Evolutionary conservation across 2,113 vertebrate genomes (phyloP).

Genomic region (Cyanoderma ruficeps): DNA sequence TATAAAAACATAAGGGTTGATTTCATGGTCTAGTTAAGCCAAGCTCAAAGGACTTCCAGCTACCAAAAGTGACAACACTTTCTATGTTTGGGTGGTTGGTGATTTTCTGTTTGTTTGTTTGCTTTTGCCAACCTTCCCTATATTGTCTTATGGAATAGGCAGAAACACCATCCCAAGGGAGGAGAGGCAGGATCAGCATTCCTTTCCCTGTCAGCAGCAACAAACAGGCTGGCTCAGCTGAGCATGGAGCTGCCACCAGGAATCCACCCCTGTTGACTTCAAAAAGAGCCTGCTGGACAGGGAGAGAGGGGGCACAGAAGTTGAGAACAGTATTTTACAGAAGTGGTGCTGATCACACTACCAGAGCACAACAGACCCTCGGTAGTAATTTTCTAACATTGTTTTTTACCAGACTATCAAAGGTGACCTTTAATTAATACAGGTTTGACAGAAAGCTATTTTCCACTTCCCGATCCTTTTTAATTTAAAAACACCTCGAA

Average conservation of each 20-base stretch:
- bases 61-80: background rate
- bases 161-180: fast-evolving
- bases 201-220: background rate
- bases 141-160: background rate
- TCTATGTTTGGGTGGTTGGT: too few relatives aligned
- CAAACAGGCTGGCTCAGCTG: background rate
- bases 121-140: background rate
- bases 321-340: background rate
- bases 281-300: background rate
- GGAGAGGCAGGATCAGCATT: background rate
- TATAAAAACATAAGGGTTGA: background rate
- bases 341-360: background rate
- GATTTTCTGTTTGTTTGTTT: background rate
- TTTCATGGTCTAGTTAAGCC: background rate
- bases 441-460: background rate
- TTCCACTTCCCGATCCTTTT: background rate
- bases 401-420: background rate
- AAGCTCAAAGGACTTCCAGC: background rate
- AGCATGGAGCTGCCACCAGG: fast-evolving
- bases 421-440: background rate
- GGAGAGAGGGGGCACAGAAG: background rate
- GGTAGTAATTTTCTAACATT: background rate
- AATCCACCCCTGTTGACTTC: background rate
- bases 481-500: background rate
- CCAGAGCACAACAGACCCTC: background rate